Base-by-base conservation (phyloP, 2,888 invertebrate species). In the Eledona agricola region DNA sequence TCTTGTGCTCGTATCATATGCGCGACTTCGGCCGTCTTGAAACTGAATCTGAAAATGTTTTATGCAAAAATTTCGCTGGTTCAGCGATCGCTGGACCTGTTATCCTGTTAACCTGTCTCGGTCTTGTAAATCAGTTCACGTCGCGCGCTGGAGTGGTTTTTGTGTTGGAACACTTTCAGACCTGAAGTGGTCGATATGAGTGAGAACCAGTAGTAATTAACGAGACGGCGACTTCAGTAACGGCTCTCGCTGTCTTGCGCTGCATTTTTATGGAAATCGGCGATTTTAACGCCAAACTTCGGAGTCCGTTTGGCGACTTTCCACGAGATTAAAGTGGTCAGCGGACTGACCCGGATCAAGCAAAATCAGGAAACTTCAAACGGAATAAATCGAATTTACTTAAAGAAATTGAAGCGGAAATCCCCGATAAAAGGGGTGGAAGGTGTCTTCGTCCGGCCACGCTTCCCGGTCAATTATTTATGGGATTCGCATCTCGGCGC, bases 321-420 rank as follows among this genome's bases (percentile, higher is more conserved):
- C n/a, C n/a, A 59, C 37, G 45, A 58, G 58, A 60, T 60, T 60
- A 60, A 60, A 58, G 54, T 57, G 58, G 58, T 57, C 60, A 50
- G 51, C 47, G 35, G 49, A 42, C 26, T 31, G 46, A 38, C 45
- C 40, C 32, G 5, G 26, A 34, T 46, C 46, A 40, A 40, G 20
- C 10, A 42, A 42, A 40, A 40, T 38, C 31, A 15, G 22, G 35
- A 37, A 37, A 38, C 49, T 49, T 49, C 49, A 49, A 38, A 37
- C 23, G 38, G 38, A 51, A 17, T 34, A 51, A 42, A 51, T 51
- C 34, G 51, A 51, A 43, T 35, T 51, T 31, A 42, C 42, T 42
- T 42, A 31, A 37, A 34, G 34, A 26, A 42, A 31, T 42, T 31
- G 22, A 31, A 42, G 28, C 40, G 40, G 40, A 42, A 31, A 49